Percentiles rank a stretch among this genome's conserved stretches.
Evolutionary conservation across 92 coral and sea anemone species (phyloP).

Genomic region (Actinernus sp.): DNA sequence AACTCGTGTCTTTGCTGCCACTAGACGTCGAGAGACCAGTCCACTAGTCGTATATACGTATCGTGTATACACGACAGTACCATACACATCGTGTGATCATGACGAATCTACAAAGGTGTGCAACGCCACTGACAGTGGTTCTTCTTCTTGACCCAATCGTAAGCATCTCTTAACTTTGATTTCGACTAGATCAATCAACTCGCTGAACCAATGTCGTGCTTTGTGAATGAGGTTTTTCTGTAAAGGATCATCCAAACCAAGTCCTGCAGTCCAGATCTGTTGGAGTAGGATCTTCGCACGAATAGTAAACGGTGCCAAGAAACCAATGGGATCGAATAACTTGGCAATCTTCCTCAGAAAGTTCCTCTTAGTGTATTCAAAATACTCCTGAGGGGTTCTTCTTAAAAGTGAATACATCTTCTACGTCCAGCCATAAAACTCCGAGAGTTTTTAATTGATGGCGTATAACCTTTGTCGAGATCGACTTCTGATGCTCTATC

Average conservation of each 20-base stretch:
- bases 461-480: background rate
- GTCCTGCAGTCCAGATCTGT: slow-evolving; percentile 51
- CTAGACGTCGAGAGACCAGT: no score
- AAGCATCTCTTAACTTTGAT: no score
- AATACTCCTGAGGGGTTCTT: slow-evolving; percentile 2
- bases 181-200: slow-evolving; percentile 11
- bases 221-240: slow-evolving; percentile 28
- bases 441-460: slow-evolving; percentile 28
- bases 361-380: slow-evolving; percentile 44
- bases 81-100: no score
- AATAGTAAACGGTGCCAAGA: slow-evolving; percentile 30
- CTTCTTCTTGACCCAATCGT: no score
- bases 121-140: no score
- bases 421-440: slow-evolving; percentile 30
- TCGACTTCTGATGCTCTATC: slow-evolving; percentile 30
- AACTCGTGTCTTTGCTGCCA: slow-evolving; percentile 65
- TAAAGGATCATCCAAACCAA: slow-evolving; percentile 57
- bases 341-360: slow-evolving; percentile 50
- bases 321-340: slow-evolving; percentile 49
- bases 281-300: slow-evolving; percentile 55
- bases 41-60: no score
- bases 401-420: slow-evolving; percentile 24
- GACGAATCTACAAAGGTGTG: no score
- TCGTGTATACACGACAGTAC: no score
- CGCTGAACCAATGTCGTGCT: slow-evolving; percentile 37